Conservation (phyloP, 2,113 vertebrate species). For the Pongo abelii region DNA sequence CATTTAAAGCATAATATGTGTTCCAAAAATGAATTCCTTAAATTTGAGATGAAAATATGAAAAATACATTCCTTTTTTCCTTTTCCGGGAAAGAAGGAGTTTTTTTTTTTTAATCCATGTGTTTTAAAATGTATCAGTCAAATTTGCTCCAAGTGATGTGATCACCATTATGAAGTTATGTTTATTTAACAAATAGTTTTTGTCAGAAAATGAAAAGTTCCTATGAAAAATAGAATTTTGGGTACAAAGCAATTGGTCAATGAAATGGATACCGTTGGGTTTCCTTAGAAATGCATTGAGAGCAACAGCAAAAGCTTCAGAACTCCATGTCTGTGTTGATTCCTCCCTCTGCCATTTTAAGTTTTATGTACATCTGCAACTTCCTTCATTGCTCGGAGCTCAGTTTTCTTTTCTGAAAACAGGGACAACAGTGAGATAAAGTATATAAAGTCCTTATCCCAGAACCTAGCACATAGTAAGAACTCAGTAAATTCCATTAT, state of each 20-base stretch:
- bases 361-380: not conserved
- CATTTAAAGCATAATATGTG: not conserved
- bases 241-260: not conserved
- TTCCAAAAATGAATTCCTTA: constrained; percentile 15
- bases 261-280: not conserved
- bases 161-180: not conserved
- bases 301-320: not conserved
- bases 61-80: not conserved
- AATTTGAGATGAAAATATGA: not conserved
- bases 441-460: not conserved
- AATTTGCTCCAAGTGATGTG: not conserved
- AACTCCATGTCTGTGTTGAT: not conserved
- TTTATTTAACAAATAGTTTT: constrained; percentile 22
- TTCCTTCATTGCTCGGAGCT: not conserved
- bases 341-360: not conserved
- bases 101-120: not conserved
- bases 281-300: not conserved
- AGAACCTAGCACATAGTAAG: not conserved
- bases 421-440: not conserved
- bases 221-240: not conserved
- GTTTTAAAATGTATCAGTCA: not conserved
- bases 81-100: not conserved
- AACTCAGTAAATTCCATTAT: not conserved
- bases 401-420: not conserved
- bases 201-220: not conserved